phyloP scores from a whole-genome alignment of 2,888 invertebrate genomes.

The Drosophila nr. fundita region DNA sequence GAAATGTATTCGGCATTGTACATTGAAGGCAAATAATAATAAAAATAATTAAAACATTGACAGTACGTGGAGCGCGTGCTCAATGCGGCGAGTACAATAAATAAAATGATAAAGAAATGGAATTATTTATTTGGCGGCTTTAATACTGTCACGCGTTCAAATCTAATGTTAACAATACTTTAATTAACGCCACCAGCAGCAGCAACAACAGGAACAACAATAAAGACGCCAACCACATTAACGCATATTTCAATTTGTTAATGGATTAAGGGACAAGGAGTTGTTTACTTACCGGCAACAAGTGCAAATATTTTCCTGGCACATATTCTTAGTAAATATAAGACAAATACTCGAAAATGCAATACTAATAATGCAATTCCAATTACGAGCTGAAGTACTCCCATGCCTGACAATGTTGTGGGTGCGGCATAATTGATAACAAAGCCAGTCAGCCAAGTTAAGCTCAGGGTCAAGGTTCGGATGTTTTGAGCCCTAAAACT shows the following conservation, averaged over 20 bases:
- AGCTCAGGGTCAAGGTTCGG: neutral
- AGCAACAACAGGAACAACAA: constrained; percentile 20
- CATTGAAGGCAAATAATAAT: constrained; percentile 53
- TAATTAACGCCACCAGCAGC: constrained; percentile 60
- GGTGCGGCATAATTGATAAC: constrained; percentile 7
- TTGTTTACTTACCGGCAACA: constrained; percentile 34
- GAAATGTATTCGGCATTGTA: constrained; percentile 19
- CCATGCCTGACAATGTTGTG: neutral
- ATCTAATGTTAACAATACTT: constrained; percentile 79
- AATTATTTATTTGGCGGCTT: constrained; percentile 76
- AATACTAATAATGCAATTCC: constrained; percentile 11
- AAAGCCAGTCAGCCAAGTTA: neutral
- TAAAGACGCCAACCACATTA: constrained; percentile 29
- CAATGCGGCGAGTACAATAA: constrained; percentile 40
- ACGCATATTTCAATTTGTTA: constrained; percentile 39
- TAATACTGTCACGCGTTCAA: constrained; percentile 65
- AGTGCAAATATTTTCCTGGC: constrained; percentile 57
- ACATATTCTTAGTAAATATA: constrained; percentile 32
- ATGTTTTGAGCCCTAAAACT: neutral
- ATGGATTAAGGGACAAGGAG: constrained; percentile 46
- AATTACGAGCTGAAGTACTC: constrained; percentile 1
- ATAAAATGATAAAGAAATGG: constrained; percentile 63
- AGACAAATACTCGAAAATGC: constrained; percentile 29
- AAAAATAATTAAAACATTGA: constrained; percentile 62
- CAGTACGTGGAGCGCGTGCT: constrained; percentile 23